A percentile compares a stretch with the other conserved stretches of the same genome.
phyloP scores from a whole-genome alignment of 2,888 invertebrate genomes.

The Bugulina stolonifera region DNA sequence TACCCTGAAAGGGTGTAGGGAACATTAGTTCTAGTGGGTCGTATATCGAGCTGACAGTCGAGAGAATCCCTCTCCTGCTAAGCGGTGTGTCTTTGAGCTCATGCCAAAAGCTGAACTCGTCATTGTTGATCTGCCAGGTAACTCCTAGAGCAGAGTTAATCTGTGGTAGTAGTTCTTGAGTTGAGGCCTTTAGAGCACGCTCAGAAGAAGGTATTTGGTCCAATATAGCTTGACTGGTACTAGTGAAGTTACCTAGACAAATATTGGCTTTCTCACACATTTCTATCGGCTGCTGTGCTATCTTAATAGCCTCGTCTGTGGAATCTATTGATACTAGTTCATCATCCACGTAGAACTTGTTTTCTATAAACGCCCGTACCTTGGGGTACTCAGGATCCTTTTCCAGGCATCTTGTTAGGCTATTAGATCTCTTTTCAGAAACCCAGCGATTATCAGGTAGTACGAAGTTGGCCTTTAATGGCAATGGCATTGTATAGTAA shows the following conservation, averaged over 20 bases:
- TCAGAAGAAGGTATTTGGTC: background rate
- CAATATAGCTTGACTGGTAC: background rate
- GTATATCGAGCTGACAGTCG: background rate
- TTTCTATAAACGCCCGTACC: background rate
- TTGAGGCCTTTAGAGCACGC: background rate
- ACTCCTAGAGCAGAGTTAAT: background rate
- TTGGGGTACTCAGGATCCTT: conserved; percentile 17
- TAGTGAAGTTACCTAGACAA: background rate
- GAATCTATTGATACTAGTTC: background rate
- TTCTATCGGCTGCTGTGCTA: background rate
- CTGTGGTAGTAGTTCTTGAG: background rate
- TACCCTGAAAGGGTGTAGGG: background rate
- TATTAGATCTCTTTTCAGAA: conserved; percentile 8
- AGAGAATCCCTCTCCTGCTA: background rate
- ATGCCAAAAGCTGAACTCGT: background rate
- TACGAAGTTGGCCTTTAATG: background rate
- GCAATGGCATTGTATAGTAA: conserved; percentile 27
- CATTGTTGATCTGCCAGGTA: background rate
- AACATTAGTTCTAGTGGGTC: background rate
- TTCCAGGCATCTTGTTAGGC: conserved; percentile 11
- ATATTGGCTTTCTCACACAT: background rate
- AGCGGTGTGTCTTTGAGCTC: background rate
- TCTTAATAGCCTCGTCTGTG: background rate
- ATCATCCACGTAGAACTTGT: conserved; percentile 14
- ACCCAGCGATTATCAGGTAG: conserved; percentile 27